Base-by-base conservation (phyloP, 53 echinoderm and acorn worm species). In the Luidia sarsii region DNA sequence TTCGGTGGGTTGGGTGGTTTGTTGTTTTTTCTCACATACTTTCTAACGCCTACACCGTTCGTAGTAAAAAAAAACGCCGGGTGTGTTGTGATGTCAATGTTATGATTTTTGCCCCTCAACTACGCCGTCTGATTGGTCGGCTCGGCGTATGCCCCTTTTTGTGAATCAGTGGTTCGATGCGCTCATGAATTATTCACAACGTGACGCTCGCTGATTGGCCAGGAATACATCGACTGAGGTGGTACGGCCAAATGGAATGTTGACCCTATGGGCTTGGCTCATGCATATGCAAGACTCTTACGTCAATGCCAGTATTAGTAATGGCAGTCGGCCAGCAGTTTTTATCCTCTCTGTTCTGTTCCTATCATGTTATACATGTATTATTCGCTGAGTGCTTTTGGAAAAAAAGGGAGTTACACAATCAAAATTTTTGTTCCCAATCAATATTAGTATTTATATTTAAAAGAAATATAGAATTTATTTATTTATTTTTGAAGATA, bases 111-210 rank as follows among this genome's bases (percentile, higher is more conserved):
- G 51, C 18, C 55, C 23, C 32, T 54, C 55, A 72, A 56, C 55
- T 72, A 7, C 49, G 0, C 38, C 28, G 39, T 25, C 38, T 72
- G 55, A 56, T 72, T 72, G 72, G 72, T 50, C 34, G 56, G 33
- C 7, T 22, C 30, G 50, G 55, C 32, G 39, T 22, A 14, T 54
- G 7, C 33, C 36, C 11, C 41, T 41, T 36, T 72, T 72, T 72
- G 72, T 72, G 72, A 72, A 72, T 72, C 72, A 72, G 72, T 72
- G 72, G 72, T 20, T 49, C 72, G 72, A 72, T 55, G 18, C 16
- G 1, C 3, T 25, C 16, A 38, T 72, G 72, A 57, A 72, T 72
- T 56, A 72, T 72, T 37, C 56, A 72, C 56, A 16, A 54, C 0
- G 24, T 10, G 19, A 27, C 7, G 72, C 36, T 24, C 19, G 0